Evolutionary conservation across 2,888 invertebrate species (phyloP).

Genomic region (Amphipoea lucens): DNA sequence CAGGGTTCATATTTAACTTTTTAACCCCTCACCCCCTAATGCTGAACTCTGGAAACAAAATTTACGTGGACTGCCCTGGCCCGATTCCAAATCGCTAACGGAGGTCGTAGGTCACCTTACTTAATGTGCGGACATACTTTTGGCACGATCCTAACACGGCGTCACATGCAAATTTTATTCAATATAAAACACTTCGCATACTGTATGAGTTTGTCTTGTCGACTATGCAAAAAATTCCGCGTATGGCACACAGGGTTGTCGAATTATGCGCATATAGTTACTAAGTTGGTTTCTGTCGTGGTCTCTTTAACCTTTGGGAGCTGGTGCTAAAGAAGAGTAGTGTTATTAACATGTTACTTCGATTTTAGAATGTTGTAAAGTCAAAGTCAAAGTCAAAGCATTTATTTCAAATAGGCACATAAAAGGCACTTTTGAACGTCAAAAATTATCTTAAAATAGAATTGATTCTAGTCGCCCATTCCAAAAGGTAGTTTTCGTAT

Average conservation of each 20-base stretch:
- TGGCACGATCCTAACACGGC: constrained; percentile 69
- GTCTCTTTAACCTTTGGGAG: constrained; percentile 61
- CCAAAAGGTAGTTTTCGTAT: too few species aligned
- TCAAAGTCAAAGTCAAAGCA: too few species aligned
- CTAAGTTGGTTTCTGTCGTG: constrained; percentile 63
- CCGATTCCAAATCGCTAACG: constrained; percentile 80
- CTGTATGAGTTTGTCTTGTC: constrained; percentile 66
- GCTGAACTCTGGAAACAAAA: constrained; percentile 78
- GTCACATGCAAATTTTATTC: constrained; percentile 75
- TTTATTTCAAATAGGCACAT: too few species aligned
- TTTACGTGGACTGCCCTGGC: constrained; percentile 81
- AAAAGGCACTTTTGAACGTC: too few species aligned
- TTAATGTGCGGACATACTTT: constrained; percentile 83
- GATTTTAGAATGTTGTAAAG: constrained; percentile 1
- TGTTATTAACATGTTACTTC: constrained; percentile 13
- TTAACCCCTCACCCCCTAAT: constrained; percentile 76
- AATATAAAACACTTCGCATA: constrained; percentile 73
- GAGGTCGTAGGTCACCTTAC: constrained; percentile 83
- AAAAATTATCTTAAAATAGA: too few species aligned
- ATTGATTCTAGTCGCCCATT: too few species aligned
- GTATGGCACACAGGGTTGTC: constrained; percentile 65
- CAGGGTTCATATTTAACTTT: constrained; percentile 79
- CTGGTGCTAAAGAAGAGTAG: background rate
- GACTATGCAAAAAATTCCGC: constrained; percentile 61
- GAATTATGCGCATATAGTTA: constrained; percentile 73